Conservation (phyloP, 1,140 invertebrate species). For the Saxidomus purpurata region DNA sequence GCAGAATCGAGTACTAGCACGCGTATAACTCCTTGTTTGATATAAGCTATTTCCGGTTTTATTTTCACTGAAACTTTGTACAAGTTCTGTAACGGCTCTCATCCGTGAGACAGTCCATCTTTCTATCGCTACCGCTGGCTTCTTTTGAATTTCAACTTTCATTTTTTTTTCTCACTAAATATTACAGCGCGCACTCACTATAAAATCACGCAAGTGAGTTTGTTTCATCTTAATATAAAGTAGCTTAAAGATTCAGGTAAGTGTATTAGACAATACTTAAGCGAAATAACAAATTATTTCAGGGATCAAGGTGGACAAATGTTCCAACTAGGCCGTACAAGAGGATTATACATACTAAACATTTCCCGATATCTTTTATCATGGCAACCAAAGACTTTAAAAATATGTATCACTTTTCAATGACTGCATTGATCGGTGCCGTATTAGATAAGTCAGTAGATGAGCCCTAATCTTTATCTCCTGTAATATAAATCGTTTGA, state of each 20-base stretch:
- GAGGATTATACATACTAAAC: no score
- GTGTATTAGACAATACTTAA: no score
- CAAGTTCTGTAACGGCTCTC: background rate
- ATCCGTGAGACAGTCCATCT: background rate
- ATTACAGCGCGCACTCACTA: no score
- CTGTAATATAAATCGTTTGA: background rate
- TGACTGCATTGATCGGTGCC: background rate
- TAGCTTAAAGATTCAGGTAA: no score
- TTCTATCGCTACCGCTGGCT: background rate
- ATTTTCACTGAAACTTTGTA: background rate
- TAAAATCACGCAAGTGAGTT: no score
- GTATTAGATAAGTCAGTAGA: background rate
- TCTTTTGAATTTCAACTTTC: background rate
- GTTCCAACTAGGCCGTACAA: no score
- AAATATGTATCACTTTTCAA: background rate
- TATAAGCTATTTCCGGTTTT: background rate
- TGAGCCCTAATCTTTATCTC: background rate
- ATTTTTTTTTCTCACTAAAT: background rate
- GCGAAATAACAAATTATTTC: no score
- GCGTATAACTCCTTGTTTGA: slow-evolving; percentile 31
- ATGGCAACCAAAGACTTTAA: background rate
- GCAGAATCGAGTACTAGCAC: slow-evolving; percentile 43
- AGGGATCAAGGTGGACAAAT: no score
- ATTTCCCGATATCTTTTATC: background rate
- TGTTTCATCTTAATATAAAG: no score